A percentile compares a stretch with the other conserved stretches of the same genome.
These are phyloP conservation scores for Bimastos eiseni DNA, from an alignment of 2,888 invertebrate species.

Conservation along the genomic window DNA sequence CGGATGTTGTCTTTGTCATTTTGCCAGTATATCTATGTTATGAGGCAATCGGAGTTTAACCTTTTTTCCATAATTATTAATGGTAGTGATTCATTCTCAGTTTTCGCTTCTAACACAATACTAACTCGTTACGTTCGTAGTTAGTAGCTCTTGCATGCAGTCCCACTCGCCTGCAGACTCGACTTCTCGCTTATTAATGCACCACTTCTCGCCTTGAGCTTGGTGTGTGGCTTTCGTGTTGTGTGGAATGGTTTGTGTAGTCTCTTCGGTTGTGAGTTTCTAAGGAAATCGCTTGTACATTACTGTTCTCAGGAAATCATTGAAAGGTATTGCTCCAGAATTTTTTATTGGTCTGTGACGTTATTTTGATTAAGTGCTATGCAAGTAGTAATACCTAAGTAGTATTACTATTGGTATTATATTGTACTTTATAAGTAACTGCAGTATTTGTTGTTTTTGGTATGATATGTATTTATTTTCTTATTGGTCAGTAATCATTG, in stretches of 20 bases:
- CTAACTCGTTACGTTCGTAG: conserved; percentile 3
- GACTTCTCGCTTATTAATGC: neutral
- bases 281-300: neutral
- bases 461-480: too few relatives aligned
- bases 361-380: neutral
- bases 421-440: too few relatives aligned
- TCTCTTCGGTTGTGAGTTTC: neutral
- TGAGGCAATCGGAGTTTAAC: conserved; percentile 27
- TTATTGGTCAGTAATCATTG: neutral
- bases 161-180: neutral
- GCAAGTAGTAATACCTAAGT: neutral
- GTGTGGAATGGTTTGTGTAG: neutral
- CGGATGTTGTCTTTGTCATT: conserved; percentile 25
- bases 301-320: neutral
- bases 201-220: neutral
- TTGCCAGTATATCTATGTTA: conserved; percentile 27
- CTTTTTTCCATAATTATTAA: conserved; percentile 27
- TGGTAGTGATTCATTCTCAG: conserved; percentile 23
- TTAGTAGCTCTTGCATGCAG: neutral
- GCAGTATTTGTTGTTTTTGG: too few relatives aligned
- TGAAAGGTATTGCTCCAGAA: neutral
- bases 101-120: conserved; percentile 20
- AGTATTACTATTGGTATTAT: too few relatives aligned
- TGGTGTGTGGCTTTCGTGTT: neutral
- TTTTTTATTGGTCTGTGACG: neutral